Evolutionary conservation across 2,113 vertebrate species (phyloP).

Genomic region (Abramis brama): DNA sequence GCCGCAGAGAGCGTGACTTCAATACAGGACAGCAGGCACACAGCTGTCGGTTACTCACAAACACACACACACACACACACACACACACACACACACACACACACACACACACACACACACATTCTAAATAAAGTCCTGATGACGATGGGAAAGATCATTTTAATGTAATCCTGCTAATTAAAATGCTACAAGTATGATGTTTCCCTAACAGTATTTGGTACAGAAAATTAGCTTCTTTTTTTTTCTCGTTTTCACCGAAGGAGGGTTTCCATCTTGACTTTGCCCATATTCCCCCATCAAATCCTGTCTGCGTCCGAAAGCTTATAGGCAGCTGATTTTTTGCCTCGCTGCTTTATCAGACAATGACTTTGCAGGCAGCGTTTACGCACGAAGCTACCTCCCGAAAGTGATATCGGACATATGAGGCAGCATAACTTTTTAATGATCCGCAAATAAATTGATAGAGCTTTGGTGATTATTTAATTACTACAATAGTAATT

Average conservation of each 20-base stretch:
- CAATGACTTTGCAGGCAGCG: too few relatives aligned
- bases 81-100: not conserved
- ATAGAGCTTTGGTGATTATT: too few relatives aligned
- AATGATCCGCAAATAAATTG: too few relatives aligned
- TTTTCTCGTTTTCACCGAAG: not conserved
- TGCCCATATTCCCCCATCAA: not conserved
- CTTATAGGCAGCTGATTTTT: too few relatives aligned
- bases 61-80: too few relatives aligned
- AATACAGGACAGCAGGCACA: slow-evolving; percentile 47
- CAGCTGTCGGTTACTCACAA: slow-evolving; percentile 43
- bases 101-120: slow-evolving; percentile 31
- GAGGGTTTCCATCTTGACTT: not conserved
- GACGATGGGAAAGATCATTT: not conserved
- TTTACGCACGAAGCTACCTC: too few relatives aligned
- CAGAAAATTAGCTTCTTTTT: not conserved
- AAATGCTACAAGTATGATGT: not conserved
- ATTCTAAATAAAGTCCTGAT: slow-evolving; percentile 18
- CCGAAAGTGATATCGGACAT: too few relatives aligned
- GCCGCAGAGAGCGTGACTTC: slow-evolving; percentile 26
- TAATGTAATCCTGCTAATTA: not conserved
- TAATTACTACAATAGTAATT: too few relatives aligned
- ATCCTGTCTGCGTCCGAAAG: not conserved
- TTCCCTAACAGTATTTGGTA: not conserved
- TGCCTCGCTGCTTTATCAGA: too few relatives aligned
- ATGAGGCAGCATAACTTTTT: too few relatives aligned